Evolutionary conservation across 2,113 vertebrate genomes (phyloP), one percentile per base, ranked within the genome.

Genomic region (Axis porcinus): DNA sequence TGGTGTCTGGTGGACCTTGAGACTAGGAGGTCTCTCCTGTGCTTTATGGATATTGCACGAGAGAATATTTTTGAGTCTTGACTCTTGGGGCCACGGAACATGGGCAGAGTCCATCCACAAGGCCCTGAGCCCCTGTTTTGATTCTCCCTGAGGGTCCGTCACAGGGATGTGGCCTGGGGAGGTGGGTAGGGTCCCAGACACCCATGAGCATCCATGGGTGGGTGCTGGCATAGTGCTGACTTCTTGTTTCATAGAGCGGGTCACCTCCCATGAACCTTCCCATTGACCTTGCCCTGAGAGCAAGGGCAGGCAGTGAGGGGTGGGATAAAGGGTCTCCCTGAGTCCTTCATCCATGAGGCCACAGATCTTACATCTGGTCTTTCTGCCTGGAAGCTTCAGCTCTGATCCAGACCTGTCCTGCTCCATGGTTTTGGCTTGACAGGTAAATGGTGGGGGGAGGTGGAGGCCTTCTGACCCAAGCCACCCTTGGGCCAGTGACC

Each of bases 221-320:
- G 54, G n/a, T 28, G 16, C 6, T 4, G 4, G n/a, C 40, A 10
- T 28, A 21, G 3, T n/a, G 27, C 8, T 86, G 84, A 19, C 33
- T 40, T 78, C 60, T 67, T 79, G 14, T 40, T 70, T 43, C 62
- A 7, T 3, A 43, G 83, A 62, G 4, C 1, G 10, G 4, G 23
- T 57, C n/a, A 54, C 23, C 55, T 89, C 33, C 15, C 2, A 1
- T 0, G 15, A 0, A 11, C n/a, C 36, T 83, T 74, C 21, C 62
- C 6, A 19, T 5, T 45, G 89, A 17, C 33, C 47, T 91, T 54
- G 64, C 15, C n/a, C 28, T 47, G 1, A 12, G 1, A 12, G 25
- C 30, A 1, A 21, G 50, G 81, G 11, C 0, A 12, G 33, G 0
- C 17, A 47, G 15, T 30, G 45, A 0, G 4, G 33, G 92, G 0